Evolutionary conservation across 2,888 invertebrate species (phyloP).

Genomic region (Lepidocyrtinus sp.): DNA sequence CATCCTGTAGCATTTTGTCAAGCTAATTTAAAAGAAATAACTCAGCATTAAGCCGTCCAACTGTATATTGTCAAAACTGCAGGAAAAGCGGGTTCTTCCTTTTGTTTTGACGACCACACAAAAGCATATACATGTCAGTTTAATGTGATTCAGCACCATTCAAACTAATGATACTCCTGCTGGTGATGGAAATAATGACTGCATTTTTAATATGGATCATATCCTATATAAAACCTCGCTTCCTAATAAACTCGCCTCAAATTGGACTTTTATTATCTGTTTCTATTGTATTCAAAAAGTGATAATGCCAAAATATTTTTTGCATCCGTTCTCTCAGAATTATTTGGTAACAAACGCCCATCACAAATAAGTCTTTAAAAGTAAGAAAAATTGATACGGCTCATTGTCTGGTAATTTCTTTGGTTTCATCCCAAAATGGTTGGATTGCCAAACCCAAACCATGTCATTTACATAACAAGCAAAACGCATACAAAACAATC

Average conservation of each 20-base stretch:
- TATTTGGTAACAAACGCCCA: not conserved
- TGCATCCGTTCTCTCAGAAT: not conserved
- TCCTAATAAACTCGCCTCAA: not conserved
- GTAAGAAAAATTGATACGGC: not conserved
- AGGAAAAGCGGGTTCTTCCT: not conserved
- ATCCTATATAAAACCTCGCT: not conserved
- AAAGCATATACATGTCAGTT: not conserved
- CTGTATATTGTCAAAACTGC: conserved; percentile 17
- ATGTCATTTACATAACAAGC: not conserved
- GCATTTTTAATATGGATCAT: not conserved
- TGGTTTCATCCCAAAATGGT: conserved; percentile 34
- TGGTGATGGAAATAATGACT: not conserved
- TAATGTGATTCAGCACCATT: not conserved
- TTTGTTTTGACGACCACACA: not conserved
- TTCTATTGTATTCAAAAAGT: not conserved
- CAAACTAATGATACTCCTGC: not conserved
- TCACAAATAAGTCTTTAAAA: not conserved
- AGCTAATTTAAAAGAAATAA: conserved; percentile 30
- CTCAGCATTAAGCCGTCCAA: conserved; percentile 19
- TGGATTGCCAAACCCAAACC: conserved; percentile 15
- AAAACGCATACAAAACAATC: not conserved
- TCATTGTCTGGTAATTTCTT: not conserved
- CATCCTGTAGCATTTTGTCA: conserved; percentile 25
- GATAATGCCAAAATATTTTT: not conserved
- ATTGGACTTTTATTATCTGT: not conserved